Percentiles rank a stretch among this genome's conserved stretches.
Conservation (phyloP, 1,140 invertebrate genomes). For the Pogonognathellus flavescens region DNA sequence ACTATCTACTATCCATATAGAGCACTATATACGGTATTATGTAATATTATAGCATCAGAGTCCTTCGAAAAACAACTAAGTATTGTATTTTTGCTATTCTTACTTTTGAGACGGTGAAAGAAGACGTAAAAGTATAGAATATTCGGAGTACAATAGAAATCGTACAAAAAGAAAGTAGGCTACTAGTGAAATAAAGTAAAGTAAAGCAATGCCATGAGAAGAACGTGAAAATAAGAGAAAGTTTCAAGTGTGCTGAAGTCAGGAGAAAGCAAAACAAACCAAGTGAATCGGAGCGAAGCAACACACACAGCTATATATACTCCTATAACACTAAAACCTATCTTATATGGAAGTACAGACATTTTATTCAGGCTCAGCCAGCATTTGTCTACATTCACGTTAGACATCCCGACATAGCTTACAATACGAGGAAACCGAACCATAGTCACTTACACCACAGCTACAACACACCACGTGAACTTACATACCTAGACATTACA, state of each 20-base stretch:
- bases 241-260: conserved; percentile 41
- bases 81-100: too few species aligned
- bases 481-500: too few species aligned
- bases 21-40: too few species aligned
- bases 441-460: not conserved
- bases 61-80: too few species aligned
- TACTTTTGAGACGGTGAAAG: not conserved
- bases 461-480: not conserved
- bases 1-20: too few species aligned
- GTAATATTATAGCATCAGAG: too few species aligned
- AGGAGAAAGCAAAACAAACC: conserved; percentile 39
- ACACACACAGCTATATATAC: conserved; percentile 13
- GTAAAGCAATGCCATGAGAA: not conserved
- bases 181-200: conserved; percentile 24
- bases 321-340: not conserved
- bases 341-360: not conserved
- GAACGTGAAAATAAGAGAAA: conserved; percentile 7
- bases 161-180: conserved; percentile 33
- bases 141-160: conserved; percentile 18
- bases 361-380: conserved; percentile 21
- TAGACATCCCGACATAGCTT: not conserved
- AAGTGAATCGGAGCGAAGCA: conserved; percentile 47
- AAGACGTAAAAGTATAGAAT: not conserved
- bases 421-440: not conserved
- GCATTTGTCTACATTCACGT: conserved; percentile 27